Conservation (phyloP, 2,797 vertebrate genomes). For the Pterois miles region DNA sequence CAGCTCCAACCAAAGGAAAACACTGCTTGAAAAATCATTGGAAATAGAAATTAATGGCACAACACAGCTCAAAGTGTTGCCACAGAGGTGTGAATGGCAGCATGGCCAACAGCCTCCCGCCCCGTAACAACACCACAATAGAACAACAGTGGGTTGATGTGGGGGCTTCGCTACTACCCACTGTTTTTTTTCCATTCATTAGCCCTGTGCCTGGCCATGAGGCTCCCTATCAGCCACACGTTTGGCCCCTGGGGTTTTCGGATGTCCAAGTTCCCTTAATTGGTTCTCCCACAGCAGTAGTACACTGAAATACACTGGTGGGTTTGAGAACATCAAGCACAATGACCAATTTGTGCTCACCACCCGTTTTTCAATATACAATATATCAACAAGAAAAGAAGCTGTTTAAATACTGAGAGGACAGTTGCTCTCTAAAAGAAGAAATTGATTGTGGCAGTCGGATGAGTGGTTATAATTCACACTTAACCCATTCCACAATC, state of each 20-base stretch:
- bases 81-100: constrained; percentile 39
- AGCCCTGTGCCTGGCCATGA: constrained; percentile 40
- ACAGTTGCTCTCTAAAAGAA: constrained; percentile 35
- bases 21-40: constrained; percentile 34
- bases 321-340: constrained; percentile 68
- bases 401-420: constrained; percentile 15
- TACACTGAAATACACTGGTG: constrained; percentile 51
- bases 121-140: constrained; percentile 41
- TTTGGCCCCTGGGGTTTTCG: constrained; percentile 57
- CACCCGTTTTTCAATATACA: constrained; percentile 47
- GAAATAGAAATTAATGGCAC: constrained; percentile 71
- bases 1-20: constrained; percentile 22
- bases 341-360: constrained; percentile 68
- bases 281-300: constrained; percentile 65
- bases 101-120: constrained; percentile 16
- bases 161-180: constrained; percentile 29
- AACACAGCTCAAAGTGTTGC: constrained; percentile 35
- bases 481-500: constrained; percentile 57
- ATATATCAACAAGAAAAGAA: constrained; percentile 57
- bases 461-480: constrained; percentile 61
- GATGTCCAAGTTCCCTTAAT: constrained; percentile 71
- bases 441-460: constrained; percentile 57
- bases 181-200: constrained; percentile 65
- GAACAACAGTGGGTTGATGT: constrained; percentile 41
- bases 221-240: constrained; percentile 35